phyloP scores from a whole-genome alignment of 2,888 invertebrate genomes.

The Eumerus sabulonum region DNA sequence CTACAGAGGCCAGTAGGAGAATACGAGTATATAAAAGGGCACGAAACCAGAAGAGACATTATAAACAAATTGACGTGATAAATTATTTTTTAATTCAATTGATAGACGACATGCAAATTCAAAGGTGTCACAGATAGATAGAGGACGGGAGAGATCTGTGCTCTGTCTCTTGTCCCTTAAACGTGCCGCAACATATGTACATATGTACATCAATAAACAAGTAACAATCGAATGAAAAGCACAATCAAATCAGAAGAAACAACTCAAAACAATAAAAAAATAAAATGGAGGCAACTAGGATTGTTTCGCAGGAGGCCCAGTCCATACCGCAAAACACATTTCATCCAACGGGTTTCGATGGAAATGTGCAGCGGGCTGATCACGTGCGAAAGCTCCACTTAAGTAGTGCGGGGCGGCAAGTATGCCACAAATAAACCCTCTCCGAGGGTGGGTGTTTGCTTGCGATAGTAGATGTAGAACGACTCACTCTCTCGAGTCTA shows the following conservation, averaged over 20 bases:
- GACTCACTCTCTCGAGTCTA: background rate
- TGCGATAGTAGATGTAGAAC: conserved; percentile 1
- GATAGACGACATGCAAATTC: conserved; percentile 46
- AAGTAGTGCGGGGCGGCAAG: conserved; percentile 4
- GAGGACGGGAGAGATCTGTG: conserved; percentile 4
- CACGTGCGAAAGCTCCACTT: conserved; percentile 50
- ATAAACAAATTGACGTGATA: conserved; percentile 30
- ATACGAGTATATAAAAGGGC: too few species aligned
- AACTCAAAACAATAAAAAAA: too few species aligned
- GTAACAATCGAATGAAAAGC: too few species aligned
- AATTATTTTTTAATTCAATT: conserved; percentile 64
- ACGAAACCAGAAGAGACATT: too few species aligned
- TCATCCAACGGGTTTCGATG: conserved; percentile 36
- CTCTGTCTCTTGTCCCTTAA: conserved; percentile 37
- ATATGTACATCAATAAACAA: too few species aligned
- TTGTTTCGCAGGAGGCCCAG: background rate
- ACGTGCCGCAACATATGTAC: conserved; percentile 17
- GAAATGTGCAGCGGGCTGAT: conserved; percentile 36
- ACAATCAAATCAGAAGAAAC: too few species aligned
- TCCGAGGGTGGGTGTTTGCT: conserved; percentile 9
- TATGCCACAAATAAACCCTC: conserved; percentile 19
- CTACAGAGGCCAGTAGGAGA: too few species aligned
- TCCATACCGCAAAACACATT: conserved; percentile 38
- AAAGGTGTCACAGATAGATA: conserved; percentile 6
- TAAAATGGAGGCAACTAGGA: too few species aligned